Percentiles rank a stretch among this genome's conserved stretches.
Conservation (phyloP, 92 coral and sea anemone species). For the Epizoanthus ramosus region DNA sequence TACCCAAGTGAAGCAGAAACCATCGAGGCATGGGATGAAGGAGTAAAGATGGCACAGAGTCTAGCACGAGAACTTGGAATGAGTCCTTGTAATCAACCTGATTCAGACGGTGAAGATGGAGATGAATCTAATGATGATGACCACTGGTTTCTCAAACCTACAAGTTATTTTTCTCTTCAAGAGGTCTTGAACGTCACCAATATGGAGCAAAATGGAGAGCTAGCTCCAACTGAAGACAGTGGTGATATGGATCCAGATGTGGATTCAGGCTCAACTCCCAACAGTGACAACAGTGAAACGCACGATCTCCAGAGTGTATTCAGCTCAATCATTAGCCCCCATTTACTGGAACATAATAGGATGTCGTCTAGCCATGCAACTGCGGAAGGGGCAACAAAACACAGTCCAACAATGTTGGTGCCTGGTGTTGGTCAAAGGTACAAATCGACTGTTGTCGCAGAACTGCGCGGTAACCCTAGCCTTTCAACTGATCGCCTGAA, state of each 20-base stretch:
- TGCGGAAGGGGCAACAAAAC: conserved; percentile 18
- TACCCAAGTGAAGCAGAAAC: conserved; percentile 44
- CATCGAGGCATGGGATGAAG: conserved; percentile 29
- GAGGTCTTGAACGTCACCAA: conserved; percentile 25
- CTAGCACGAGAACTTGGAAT: not conserved
- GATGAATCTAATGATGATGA: not conserved
- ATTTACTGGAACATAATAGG: conserved; percentile 1
- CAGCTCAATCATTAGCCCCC: conserved; percentile 22
- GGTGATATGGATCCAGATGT: conserved; percentile 15
- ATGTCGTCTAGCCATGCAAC: conserved; percentile 6
- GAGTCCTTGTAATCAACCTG: conserved; percentile 4
- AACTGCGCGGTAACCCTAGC: conserved; percentile 2
- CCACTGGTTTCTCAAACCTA: conserved; percentile 26
- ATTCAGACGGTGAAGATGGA: conserved; percentile 13
- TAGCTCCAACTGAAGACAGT: conserved; percentile 8
- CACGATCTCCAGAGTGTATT: conserved; percentile 19
- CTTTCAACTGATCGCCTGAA: conserved; percentile 18
- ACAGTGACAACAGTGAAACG: not conserved
- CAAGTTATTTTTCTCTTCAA: conserved; percentile 14
- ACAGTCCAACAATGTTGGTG: conserved; percentile 4
- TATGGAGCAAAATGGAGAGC: conserved; percentile 10
- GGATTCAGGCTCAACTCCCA: conserved; percentile 6
- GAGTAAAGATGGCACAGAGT: conserved; percentile 3
- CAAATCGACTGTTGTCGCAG: conserved; percentile 28
- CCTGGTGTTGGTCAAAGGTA: conserved; percentile 27